Percentiles rank a stretch among this genome's conserved stretches.
Evolutionary conservation across 2,888 invertebrate species (phyloP).

Genomic region (Apantesis nais): DNA sequence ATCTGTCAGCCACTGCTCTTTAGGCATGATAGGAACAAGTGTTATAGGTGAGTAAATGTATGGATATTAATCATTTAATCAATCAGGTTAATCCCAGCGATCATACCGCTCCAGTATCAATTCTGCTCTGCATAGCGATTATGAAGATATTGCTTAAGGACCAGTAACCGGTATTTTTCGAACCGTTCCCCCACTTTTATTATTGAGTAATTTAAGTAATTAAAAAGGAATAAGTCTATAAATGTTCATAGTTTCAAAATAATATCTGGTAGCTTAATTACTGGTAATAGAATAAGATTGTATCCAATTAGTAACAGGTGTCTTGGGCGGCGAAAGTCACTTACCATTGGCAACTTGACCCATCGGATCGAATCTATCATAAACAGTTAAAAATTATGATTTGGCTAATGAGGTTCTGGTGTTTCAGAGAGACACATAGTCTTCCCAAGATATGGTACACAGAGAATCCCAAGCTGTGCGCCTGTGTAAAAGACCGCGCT

Average conservation of each 20-base stretch:
- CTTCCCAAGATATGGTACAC: conserved; percentile 73
- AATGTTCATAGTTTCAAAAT: neutral
- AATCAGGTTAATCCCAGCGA: too few species aligned
- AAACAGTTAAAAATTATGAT: neutral
- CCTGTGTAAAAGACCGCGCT: conserved; percentile 74
- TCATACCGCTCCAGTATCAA: too few species aligned
- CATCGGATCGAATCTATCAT: too few species aligned
- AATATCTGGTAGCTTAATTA: neutral
- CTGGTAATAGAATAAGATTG: too few species aligned
- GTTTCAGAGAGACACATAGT: conserved; percentile 66
- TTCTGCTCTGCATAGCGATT: too few species aligned
- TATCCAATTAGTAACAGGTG: too few species aligned
- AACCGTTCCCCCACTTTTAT: neutral
- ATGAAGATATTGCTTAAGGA: too few species aligned
- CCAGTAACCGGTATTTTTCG: too few species aligned
- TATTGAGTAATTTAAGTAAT: neutral
- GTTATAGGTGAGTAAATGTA: conserved; percentile 69
- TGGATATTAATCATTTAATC: too few species aligned
- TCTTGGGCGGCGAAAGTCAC: too few species aligned
- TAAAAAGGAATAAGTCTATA: too few species aligned
- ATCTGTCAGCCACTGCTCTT: conserved; percentile 79
- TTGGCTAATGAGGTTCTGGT: neutral
- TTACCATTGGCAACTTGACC: too few species aligned
- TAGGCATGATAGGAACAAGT: conserved; percentile 77
- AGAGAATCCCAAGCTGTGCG: conserved; percentile 71